Evolutionary conservation across 2,113 vertebrate genomes (phyloP), one percentile per base, ranked within the genome.

Genomic region (Cardinalis cardinalis): DNA sequence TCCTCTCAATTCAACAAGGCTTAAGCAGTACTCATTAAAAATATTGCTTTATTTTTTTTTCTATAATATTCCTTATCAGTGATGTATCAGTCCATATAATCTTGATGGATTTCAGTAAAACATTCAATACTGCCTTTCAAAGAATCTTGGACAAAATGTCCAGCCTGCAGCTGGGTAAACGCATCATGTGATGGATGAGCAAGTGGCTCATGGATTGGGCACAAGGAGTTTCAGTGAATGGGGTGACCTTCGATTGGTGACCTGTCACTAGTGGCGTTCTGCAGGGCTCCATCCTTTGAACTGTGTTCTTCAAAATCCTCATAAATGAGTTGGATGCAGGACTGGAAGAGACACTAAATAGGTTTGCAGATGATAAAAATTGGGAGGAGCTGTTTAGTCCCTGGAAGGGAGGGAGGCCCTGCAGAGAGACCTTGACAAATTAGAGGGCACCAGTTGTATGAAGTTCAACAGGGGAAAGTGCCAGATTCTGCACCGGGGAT

Each of bases 281-380:
- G 0, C 56, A 78, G 34, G 48, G 3, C 11, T 70, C 19, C 20
- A 34, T 61, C 24, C 14, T 46, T 0, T 0, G 18, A 15, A 7
- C 12, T 40, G 24, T 53, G 13, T 15, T 61, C 4, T 46, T 69
- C 14, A 51, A 17, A 13, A 40, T n/a, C 40, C 12, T 55, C 31
- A 40, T 25, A 70, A 70, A 60, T 32, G 0, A 31, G 16, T 20
- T 34, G 25, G 5, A 41, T 55, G 29, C 7, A 63, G 16, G 20
- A 61, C 40, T 53, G 32, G 20, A 70, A 40, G 24, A 10, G 10
- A 25, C 31, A n/a, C 11, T 52, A 17, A 52, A 2, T 34, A 66
- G 28, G 20, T 41, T 20, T 21, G 6, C 7, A 34, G 25, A 23
- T 48, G 14, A 63, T 48, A 55, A 41, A 55, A 34, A 48, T 2